These are phyloP conservation scores for Mnemiopsis leidyi DNA, from an alignment of 37 sponge, comb jelly and placozoan species.

Conservation along the genomic window DNA sequence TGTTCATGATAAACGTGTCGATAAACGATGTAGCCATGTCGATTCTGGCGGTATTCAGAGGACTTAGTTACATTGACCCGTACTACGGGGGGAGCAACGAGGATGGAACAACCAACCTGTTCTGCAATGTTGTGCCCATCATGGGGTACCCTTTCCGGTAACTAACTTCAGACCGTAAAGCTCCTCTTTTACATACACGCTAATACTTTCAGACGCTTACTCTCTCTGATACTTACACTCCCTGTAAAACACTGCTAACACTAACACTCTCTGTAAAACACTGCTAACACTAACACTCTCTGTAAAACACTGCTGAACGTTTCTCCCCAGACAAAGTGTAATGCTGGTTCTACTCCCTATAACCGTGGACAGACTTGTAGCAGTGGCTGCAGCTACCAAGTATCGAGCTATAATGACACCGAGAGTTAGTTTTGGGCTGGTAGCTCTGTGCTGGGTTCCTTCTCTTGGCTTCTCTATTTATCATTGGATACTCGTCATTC, in stretches of 20 bases:
- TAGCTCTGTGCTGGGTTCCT: background rate
- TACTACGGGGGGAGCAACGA: background rate
- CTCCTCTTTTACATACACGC: too few relatives aligned
- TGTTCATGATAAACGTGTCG: slow-evolving; percentile 49
- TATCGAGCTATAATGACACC: background rate
- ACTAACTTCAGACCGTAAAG: too few relatives aligned
- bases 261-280: too few relatives aligned
- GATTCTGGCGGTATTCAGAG: background rate
- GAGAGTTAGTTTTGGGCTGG: background rate
- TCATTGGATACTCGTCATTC: background rate
- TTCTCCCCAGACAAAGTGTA: background rate
- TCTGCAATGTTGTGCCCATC: background rate
- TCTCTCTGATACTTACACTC: too few relatives aligned
- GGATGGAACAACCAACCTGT: background rate
- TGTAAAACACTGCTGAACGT: too few relatives aligned
- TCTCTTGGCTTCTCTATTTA: background rate
- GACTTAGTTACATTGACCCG: background rate
- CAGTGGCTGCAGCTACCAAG: background rate
- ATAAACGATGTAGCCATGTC: background rate
- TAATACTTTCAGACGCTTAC: too few relatives aligned
- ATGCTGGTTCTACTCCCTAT: slow-evolving; percentile 3
- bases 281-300: too few relatives aligned
- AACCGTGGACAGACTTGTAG: background rate
- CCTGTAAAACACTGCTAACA: too few relatives aligned
- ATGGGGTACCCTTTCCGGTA: background rate